Evolutionary conservation across 2,888 invertebrate genomes (phyloP), one percentile per base, ranked within the genome.

Genomic region (Melitaea athalia): DNA sequence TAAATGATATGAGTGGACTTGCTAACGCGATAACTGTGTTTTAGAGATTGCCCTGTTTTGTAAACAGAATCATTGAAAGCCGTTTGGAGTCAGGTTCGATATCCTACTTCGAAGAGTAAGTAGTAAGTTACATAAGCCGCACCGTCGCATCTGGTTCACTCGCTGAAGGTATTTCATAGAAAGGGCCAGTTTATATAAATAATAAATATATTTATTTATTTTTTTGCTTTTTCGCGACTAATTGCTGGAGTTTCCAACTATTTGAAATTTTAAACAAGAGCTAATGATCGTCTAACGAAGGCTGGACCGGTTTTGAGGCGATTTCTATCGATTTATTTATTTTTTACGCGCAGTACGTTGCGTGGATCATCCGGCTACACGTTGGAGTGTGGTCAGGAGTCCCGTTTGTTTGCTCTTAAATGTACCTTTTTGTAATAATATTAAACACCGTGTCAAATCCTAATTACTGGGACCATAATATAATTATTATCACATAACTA

Each of bases 251-350:
- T 74, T 73, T 74, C 73, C 70, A 74, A 59, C 67, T 63, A 74
- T 74, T 74, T 74, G 67, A 73, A 74, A 74, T 74, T 71, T 74
- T 73, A 74, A 74, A 73, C 73, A 70, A 72, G 66, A 57, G 33
- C 68, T 72, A 70, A 69, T 71, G 71, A 73, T 67, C 71, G 43
- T 24, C 66, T 72, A 71, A 71, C 71, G 72, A 71, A 57, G 50
- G 52, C 52, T 31, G 52, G 57, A 63, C 62, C 68, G 47, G 64
- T 71, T 59, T 62, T 53, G 57, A 47, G 62, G 45, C 59, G 75
- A 72, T 76, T 75, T 76, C 76, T 76, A 76, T 71, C 74, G 68
- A 68, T 72, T 70, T 70, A 72, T 72, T 65, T 65, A 72, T 71
- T 75, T 75, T 75, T 76, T 76, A 69, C 67, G 66, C 50, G 15